Evolutionary conservation across 2,113 vertebrate genomes (phyloP), one percentile per base, ranked within the genome.

Genomic region (Tachuris rubrigastra): DNA sequence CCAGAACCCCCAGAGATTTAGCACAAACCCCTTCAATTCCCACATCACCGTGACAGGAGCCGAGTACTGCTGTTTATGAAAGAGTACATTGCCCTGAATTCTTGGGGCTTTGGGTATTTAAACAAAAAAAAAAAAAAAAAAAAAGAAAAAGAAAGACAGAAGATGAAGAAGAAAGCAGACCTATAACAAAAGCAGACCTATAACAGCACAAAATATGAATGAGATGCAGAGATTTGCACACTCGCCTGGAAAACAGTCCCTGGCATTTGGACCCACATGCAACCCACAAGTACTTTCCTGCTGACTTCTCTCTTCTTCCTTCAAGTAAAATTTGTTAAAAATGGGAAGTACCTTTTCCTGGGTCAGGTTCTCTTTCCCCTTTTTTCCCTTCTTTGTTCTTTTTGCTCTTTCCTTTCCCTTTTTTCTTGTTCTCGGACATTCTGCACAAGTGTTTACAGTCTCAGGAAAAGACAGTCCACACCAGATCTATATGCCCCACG

Each of bases 371-470:
- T 96, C 90, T 97, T 88, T 98, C 98, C 97, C 97, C 96, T 71
- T 97, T 98, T 93, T 95, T 97, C 91, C 97, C 97, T 94, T 98
- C 98, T 97, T 97, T 98, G 95, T 97, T 97, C 96, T 98, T 98
- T 97, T 97, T 98, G 96, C 96, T 97, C 42, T 98, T 98, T 93
- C 98, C 97, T 95, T 97, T 98, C 96, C 97, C 97, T 90, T 96
- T 98, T 96, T 96, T 98, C 94, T 97, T 98, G 97, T 30, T 96
- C 97, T 98, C 97, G 25, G 98, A 96, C 98, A 98, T 98, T 93
- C 96, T 98, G 97, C 87, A 91, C 90, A 42, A 96, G 84, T 95
- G 95, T 95, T 97, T 96, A 96, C 86, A 94, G 95, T 92, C 93
- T 96, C 93, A 42, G 88, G 82, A 96, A 95, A 96, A 91, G 92